phyloP scores from a whole-genome alignment of 2,797 vertebrate species.

The Lates japonicus region DNA sequence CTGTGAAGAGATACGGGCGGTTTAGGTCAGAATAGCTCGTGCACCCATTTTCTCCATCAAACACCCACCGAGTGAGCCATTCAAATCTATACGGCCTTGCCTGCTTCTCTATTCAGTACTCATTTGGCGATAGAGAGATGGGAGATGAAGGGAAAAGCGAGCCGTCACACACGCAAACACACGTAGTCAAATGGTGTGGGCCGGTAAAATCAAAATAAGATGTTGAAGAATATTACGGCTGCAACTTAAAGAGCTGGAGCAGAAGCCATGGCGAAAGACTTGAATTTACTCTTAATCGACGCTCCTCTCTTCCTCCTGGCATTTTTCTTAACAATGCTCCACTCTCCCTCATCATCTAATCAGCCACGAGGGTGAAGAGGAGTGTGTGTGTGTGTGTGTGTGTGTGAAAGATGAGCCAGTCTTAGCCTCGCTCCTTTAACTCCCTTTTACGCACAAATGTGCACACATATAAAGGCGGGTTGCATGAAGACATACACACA shows the following conservation, averaged over 20 bases:
- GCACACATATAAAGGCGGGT: slow-evolving; percentile 35
- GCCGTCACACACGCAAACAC: slow-evolving; percentile 20
- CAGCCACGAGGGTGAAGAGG: slow-evolving; percentile 75
- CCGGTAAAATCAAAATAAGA: no score
- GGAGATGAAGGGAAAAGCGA: slow-evolving; percentile 60
- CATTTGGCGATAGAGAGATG: slow-evolving; percentile 75
- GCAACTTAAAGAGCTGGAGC: slow-evolving; percentile 72
- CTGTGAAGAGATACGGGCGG: slow-evolving; percentile 72
- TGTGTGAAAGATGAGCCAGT: slow-evolving; percentile 74
- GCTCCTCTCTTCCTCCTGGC: slow-evolving; percentile 69
- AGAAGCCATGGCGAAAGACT: slow-evolving; percentile 68
- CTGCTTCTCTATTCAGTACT: slow-evolving; percentile 65
- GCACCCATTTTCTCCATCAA: slow-evolving; percentile 76
- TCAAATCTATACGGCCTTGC: slow-evolving; percentile 64
- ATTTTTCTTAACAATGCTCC: no score
- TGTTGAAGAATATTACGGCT: slow-evolving; percentile 67
- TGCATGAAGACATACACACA: slow-evolving; percentile 31
- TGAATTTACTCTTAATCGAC: slow-evolving; percentile 77
- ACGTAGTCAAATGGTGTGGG: slow-evolving; percentile 56
- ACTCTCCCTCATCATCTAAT: slow-evolving; percentile 82
- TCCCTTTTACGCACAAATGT: slow-evolving; percentile 37
- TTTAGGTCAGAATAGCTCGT: slow-evolving; percentile 77
- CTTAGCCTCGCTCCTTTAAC: slow-evolving; percentile 75
- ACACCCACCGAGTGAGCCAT: slow-evolving; percentile 65
- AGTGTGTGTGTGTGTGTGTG: slow-evolving; percentile 45